Evolutionary conservation across 2,888 invertebrate species (phyloP), one percentile per base, ranked within the genome.

Genomic region (Apoderus coryli): DNA sequence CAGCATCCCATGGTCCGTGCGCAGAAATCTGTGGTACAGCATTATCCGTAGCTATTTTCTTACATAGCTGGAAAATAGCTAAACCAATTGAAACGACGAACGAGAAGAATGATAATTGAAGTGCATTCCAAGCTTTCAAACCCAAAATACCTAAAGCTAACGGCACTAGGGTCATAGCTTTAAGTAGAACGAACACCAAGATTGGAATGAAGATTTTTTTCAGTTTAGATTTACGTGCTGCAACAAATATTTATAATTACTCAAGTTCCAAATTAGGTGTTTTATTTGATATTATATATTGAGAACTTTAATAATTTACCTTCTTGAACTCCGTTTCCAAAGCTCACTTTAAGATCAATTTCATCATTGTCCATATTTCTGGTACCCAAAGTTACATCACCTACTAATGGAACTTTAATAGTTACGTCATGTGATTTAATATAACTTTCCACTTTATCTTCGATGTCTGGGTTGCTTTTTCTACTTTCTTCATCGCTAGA

Each of bases 1-100:
- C 37, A 1, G 41, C 40, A 10, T 33, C 29, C 39, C 39, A 41
- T 3, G 39, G 29, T 25, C 34, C 35, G 14, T 41, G 41, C 5
- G 34, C 39, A 6, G 36, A n/a, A 48, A 82, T 72, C 22, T 39
- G 40, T 12, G 40, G 40, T 14, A 36, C 43, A 37, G 72, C 67
- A 57, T 75, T 69, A 59, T 84, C 82, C 36, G 77, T 69, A 33
- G 84, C 81, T 50, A 82, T 73, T 67, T 85, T 85, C 57, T 80
- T 80, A 68, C 82, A 84, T 41, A 84, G 67, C 57, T 84, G 82
- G 72, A 81, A 85, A 56, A 84, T 77, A 44, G 82, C 82, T 58
- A 85, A 63, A 39, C 76, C 81, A 43, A 82, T 73, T 47, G 82
- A 78, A 14, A 82, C 75, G 45, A 84, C 72, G 63, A 85, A 85